phyloP scores from a whole-genome alignment of 2,797 vertebrate species.

The Echeneis naucrates region DNA sequence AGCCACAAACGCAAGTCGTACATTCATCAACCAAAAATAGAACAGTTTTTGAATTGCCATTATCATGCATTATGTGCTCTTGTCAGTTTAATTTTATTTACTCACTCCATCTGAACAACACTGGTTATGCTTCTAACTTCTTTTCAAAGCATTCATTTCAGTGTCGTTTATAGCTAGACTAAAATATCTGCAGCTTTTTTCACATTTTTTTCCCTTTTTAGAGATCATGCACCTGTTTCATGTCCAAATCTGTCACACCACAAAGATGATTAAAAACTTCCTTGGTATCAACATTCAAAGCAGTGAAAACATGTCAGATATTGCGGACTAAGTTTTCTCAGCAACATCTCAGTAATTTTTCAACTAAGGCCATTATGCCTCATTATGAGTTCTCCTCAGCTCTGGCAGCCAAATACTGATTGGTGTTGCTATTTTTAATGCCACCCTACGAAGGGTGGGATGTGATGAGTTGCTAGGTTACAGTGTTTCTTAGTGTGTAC shows the following conservation, averaged over 20 bases:
- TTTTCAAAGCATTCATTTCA: slow-evolving; percentile 72
- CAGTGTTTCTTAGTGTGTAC: slow-evolving; percentile 52
- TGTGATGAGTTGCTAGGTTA: slow-evolving; percentile 68
- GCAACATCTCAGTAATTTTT: slow-evolving; percentile 58
- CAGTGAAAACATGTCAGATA: slow-evolving; percentile 52
- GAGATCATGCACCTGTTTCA: slow-evolving; percentile 58
- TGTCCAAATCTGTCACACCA: slow-evolving; percentile 57
- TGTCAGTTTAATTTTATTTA: slow-evolving; percentile 68
- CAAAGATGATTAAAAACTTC: slow-evolving; percentile 47
- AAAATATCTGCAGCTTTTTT: slow-evolving; percentile 57
- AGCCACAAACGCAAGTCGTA: slow-evolving; percentile 49
- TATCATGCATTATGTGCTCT: slow-evolving; percentile 64
- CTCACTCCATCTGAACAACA: slow-evolving; percentile 45
- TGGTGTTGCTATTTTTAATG: slow-evolving; percentile 77
- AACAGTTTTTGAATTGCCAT: slow-evolving; percentile 67
- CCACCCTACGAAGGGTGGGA: slow-evolving; percentile 66
- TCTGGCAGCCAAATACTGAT: slow-evolving; percentile 70
- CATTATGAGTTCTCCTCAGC: slow-evolving; percentile 70
- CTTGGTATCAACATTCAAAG: slow-evolving; percentile 58
- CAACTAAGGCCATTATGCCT: slow-evolving; percentile 64
- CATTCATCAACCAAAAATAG: slow-evolving; percentile 69
- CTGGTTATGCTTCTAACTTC: slow-evolving; percentile 58
- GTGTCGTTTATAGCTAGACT: slow-evolving; percentile 39
- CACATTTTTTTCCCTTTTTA: slow-evolving; percentile 2
- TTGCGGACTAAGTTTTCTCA: slow-evolving; percentile 49